Evolutionary conservation across 2,888 invertebrate species (phyloP).

Genomic region (Kryphioiulus occultus): DNA sequence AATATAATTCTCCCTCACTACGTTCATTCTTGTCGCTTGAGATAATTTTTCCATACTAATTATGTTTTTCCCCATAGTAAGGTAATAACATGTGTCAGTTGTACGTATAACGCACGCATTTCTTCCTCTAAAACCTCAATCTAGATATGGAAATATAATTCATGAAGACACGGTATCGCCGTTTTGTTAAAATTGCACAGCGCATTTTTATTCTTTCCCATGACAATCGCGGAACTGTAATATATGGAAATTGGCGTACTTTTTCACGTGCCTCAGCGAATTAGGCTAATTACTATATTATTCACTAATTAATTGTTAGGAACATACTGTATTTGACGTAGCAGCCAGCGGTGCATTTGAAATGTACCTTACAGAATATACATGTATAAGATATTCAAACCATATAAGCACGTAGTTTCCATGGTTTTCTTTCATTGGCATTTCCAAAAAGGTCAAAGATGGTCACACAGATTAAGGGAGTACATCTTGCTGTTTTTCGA

Average conservation of each 20-base stretch:
- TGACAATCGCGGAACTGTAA: not conserved
- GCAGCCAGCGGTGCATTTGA: not conserved
- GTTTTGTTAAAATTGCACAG: not conserved
- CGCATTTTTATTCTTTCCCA: constrained; percentile 20
- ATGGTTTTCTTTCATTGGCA: not conserved
- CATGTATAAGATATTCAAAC: not conserved
- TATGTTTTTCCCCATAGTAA: constrained; percentile 7
- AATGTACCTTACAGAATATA: too few species aligned
- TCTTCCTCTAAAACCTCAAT: not conserved
- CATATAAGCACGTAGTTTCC: not conserved
- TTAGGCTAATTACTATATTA: constrained; percentile 7
- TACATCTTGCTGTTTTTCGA: too few species aligned
- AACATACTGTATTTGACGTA: not conserved
- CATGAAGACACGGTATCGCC: not conserved
- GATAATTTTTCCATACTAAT: constrained; percentile 10
- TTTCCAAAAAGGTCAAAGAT: not conserved
- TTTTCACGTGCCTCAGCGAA: not conserved
- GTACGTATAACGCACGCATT: not conserved
- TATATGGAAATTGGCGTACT: constrained; percentile 1
- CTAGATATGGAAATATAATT: constrained; percentile 2
- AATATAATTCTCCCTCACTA: not conserved
- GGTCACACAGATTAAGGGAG: not conserved
- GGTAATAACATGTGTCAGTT: not conserved
- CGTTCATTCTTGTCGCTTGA: not conserved
- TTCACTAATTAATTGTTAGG: constrained; percentile 6